Evolutionary conservation across 2,888 invertebrate species (phyloP), one percentile per base, ranked within the genome.

Genomic region (Philhelius pedissequus): DNA sequence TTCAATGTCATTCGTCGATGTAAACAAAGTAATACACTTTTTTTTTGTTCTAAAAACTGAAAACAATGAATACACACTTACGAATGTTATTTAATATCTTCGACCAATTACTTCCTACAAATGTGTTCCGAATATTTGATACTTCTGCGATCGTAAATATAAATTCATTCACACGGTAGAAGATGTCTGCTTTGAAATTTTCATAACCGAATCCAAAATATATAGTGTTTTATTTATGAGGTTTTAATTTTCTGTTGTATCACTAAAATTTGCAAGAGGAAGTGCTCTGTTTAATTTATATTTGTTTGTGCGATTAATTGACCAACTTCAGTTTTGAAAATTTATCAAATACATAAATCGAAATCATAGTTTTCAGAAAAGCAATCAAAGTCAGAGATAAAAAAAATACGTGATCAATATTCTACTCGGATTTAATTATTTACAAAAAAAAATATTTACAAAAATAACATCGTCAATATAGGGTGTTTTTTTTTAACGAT

Each of bases 81-180:
- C 22, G 9, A n/a, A 20, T 64, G 45, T 66, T 73, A 74, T 58
- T 43, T 22, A 74, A 43, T 52, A 30, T 20, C 30, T 20, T 62
- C 27, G 20, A 32, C 27, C 18, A 32, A 48, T 45, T 25, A 45
- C 48, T 80, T 80, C 75, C 75, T 75, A 60, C 32, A 62, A 48
- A 22, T 54, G 52, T 62, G 68, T 60, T 68, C 68, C 20, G 62
- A 79, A 74, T 79, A 66, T 52, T 52, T 74, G 45, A 79, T 60
- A 54, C 35, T 45, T 13, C 18, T 58, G 38, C 60, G 58, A 52
- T 8, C 50, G 25, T 66, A 66, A 38, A 35, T 18, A 79, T n/a
- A 22, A n/a, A 30, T 22, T 30, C 30, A 40, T 64, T 48, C 45
- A 48, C 64, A 64, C 64, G 48, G 22, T 32, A 32, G 11, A 18